Evolutionary conservation across 2,113 vertebrate genomes (phyloP).

Genomic region (Psilopsiagon aymara): DNA sequence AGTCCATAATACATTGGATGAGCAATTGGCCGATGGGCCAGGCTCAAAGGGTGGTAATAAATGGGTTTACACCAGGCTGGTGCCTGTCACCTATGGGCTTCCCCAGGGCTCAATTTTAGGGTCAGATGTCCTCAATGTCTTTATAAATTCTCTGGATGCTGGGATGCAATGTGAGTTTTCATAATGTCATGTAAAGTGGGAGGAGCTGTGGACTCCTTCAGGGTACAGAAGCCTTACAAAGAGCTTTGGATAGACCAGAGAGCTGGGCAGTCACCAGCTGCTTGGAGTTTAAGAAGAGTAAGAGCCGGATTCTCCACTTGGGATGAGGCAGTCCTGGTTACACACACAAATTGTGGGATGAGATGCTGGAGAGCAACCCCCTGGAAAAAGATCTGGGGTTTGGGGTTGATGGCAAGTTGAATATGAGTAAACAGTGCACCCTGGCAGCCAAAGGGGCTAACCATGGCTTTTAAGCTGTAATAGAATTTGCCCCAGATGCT

Average conservation of each 20-base stretch:
- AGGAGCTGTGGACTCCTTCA: neutral
- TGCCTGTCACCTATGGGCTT: neutral
- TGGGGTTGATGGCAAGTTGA: neutral
- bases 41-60: neutral
- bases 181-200: neutral
- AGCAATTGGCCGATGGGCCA: accelerated
- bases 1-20: neutral
- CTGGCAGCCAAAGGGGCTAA: neutral
- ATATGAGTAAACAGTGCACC: neutral
- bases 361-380: neutral
- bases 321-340: neutral
- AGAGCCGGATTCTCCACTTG: neutral
- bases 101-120: neutral
- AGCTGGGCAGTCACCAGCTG: neutral
- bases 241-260: neutral
- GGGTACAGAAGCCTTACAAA: neutral
- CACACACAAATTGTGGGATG: neutral
- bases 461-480: neutral
- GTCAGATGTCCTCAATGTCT: neutral
- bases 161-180: neutral
- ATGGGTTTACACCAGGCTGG: neutral
- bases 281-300: neutral
- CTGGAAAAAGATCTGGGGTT: neutral
- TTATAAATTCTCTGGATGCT: neutral
- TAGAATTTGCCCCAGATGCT: neutral